Percentiles rank a stretch among this genome's conserved stretches.
phyloP scores from a whole-genome alignment of 2,113 vertebrate genomes.

The Hystrix brachyura region DNA sequence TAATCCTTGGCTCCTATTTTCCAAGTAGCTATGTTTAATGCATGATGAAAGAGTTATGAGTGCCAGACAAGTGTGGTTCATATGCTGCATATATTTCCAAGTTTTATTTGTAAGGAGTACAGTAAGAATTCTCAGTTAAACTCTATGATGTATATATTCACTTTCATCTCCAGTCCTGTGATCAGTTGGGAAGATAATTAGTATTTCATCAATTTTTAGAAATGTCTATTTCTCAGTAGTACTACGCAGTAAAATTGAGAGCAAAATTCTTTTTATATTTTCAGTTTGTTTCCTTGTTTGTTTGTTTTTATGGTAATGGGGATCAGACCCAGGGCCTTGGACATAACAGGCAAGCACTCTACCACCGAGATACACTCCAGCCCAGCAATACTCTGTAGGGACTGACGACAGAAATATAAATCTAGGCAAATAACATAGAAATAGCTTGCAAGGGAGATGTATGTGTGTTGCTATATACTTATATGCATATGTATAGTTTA shows the following conservation, averaged over 20 bases:
- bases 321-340: too few species aligned
- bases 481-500: neutral
- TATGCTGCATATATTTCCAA: neutral
- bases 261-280: neutral
- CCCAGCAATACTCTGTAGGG: neutral
- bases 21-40: conserved; percentile 29
- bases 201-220: neutral
- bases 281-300: neutral
- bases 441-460: neutral
- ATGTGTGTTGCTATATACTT: neutral
- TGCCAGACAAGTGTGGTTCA: neutral
- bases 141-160: accelerated
- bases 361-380: neutral
- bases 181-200: neutral
- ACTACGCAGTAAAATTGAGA: neutral
- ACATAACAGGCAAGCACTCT: neutral
- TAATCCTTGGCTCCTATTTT: neutral
- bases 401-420: conserved; percentile 38
- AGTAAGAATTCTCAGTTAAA: neutral
- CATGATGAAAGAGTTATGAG: neutral
- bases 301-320: neutral
- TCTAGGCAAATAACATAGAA: conserved; percentile 55
- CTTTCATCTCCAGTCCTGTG: neutral
- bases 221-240: neutral
- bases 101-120: neutral